These are phyloP conservation scores for Montipora sp. DNA, from an alignment of 64 coral and sea anemone genomes.

Conservation along the genomic window DNA sequence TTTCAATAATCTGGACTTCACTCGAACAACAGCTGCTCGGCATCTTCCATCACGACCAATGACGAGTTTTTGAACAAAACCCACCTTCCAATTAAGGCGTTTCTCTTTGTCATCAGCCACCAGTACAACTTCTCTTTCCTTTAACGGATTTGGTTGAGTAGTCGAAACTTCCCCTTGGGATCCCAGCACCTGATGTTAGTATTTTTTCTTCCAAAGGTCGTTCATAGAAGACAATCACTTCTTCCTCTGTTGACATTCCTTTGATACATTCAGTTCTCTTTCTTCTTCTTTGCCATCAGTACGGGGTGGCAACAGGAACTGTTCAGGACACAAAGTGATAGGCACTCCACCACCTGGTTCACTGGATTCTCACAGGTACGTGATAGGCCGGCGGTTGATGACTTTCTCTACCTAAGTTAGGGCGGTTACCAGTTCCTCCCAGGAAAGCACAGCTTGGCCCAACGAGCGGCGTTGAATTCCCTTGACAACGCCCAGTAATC, in stretches of 20 bases:
- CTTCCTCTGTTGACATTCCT: not conserved
- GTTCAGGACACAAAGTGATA: no score
- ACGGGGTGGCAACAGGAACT: not conserved
- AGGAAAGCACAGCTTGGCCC: not conserved
- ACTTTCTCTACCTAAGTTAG: no score
- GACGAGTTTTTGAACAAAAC: no score
- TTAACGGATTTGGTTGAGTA: not conserved
- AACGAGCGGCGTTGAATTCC: not conserved
- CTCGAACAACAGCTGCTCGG: no score
- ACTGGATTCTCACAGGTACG: no score
- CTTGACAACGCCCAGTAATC: not conserved
- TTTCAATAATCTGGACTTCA: no score
- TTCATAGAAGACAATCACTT: not conserved
- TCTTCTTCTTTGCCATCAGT: not conserved
- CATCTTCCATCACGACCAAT: no score
- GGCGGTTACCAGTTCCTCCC: not conserved
- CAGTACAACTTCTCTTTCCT: not conserved
- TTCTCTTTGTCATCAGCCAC: not conserved
- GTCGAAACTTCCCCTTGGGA: not conserved
- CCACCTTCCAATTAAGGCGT: no score
- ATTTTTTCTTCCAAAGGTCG: not conserved
- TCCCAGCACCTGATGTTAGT: not conserved
- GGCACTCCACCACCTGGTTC: no score
- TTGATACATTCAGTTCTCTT: not conserved
- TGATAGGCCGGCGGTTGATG: no score